Percentiles rank a stretch among this genome's conserved stretches.
phyloP scores from a whole-genome alignment of 2,113 vertebrate species.

The Panthera uncia region DNA sequence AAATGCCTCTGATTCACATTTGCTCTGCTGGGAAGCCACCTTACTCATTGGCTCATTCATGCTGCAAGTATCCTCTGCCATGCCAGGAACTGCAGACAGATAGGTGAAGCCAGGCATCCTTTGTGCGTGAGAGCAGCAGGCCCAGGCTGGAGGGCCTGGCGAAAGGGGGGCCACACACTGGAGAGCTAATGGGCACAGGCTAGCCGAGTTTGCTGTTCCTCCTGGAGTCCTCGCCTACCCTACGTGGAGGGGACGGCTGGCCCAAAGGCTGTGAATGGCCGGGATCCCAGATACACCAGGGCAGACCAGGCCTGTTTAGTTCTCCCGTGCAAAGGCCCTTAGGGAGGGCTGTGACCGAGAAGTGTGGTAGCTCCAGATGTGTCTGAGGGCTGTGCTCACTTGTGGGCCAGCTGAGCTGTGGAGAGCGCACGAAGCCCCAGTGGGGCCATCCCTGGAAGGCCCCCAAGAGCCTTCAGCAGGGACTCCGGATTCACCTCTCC shows the following conservation, averaged over 20 bases:
- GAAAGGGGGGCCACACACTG: fast-evolving
- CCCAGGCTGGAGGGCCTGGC: neutral
- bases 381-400: neutral
- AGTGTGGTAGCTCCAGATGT: neutral
- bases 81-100: neutral
- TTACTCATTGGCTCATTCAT: slow-evolving; percentile 65
- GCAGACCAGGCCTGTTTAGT: neutral
- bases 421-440: neutral
- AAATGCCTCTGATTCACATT: slow-evolving; percentile 71
- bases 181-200: neutral
- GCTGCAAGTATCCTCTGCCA: neutral
- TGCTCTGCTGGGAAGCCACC: slow-evolving; percentile 67
- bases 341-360: neutral
- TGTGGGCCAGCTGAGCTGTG: neutral
- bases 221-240: neutral
- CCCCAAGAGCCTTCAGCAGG: neutral
- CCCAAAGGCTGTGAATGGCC: neutral
- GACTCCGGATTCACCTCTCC: neutral
- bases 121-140: neutral
- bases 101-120: neutral
- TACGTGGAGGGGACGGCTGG: neutral
- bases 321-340: neutral
- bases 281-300: neutral
- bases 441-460: neutral
- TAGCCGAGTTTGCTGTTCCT: neutral